Conservation (phyloP, 2,888 invertebrate genomes). For the Drosophila hamatofila region DNA sequence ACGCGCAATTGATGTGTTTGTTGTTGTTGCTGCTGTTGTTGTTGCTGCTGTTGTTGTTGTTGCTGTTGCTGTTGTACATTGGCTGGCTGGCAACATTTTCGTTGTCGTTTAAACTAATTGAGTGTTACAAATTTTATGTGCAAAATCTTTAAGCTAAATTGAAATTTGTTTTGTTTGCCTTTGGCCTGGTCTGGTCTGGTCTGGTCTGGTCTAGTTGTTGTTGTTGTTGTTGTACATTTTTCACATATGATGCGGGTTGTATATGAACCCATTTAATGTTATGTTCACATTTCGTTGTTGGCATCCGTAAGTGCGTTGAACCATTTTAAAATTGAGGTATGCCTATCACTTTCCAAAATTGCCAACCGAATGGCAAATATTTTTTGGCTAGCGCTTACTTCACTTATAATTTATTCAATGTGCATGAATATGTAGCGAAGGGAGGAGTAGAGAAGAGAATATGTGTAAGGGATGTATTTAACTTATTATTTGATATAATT, state of each 20-base stretch:
- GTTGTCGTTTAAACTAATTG: slow-evolving; percentile 81
- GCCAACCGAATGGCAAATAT: slow-evolving; percentile 25
- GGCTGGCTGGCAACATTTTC: slow-evolving; percentile 71
- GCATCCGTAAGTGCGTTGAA: slow-evolving; percentile 69
- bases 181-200: slow-evolving; percentile 29
- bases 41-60: slow-evolving; percentile 14
- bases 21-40: slow-evolving; percentile 10
- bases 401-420: slow-evolving; percentile 6
- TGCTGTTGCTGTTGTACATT: slow-evolving; percentile 21
- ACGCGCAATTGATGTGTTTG: slow-evolving; percentile 21
- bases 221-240: slow-evolving; percentile 53
- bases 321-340: slow-evolving; percentile 72
- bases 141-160: slow-evolving; percentile 80
- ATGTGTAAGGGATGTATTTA: slow-evolving; percentile 1
- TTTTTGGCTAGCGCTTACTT: not conserved
- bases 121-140: slow-evolving; percentile 83
- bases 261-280: slow-evolving; percentile 78
- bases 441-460: too few relatives aligned
- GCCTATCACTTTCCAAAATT: slow-evolving; percentile 43
- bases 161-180: slow-evolving; percentile 75
- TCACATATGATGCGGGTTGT: slow-evolving; percentile 74
- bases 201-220: not conserved
- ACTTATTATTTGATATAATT: not conserved
- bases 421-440: not conserved
- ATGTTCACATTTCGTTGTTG: slow-evolving; percentile 68